Conservation (phyloP, 2,888 invertebrate genomes). For the Polydrusus tereticollis region DNA sequence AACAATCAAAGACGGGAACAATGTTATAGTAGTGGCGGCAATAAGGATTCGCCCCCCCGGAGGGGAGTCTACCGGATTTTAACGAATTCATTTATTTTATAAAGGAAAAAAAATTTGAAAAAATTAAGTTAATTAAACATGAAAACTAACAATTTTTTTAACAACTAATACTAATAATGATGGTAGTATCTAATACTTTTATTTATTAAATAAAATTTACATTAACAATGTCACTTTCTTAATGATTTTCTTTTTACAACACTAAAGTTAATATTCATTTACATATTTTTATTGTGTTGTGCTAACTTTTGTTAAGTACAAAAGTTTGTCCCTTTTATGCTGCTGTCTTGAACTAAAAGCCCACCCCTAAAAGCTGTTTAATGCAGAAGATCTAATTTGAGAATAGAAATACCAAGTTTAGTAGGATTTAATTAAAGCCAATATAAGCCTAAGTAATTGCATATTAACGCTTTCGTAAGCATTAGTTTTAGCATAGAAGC, state of each 20-base stretch:
- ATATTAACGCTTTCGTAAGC: conserved; percentile 28
- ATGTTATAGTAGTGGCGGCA: too few species aligned
- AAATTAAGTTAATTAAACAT: too few species aligned
- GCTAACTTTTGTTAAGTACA: neutral
- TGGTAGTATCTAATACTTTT: too few species aligned
- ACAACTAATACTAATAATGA: too few species aligned
- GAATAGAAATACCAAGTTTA: conserved; percentile 9
- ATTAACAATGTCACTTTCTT: too few species aligned
- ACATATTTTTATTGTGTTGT: neutral
- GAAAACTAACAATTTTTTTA: too few species aligned
- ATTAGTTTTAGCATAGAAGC: neutral
- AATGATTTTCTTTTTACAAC: neutral
- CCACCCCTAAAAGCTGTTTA: conserved; percentile 1
- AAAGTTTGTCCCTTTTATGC: neutral
- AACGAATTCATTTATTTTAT: too few species aligned
- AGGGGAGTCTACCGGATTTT: too few species aligned
- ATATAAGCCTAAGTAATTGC: conserved; percentile 30
- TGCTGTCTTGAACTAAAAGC: neutral
- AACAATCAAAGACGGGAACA: too few species aligned
- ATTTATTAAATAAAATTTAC: too few species aligned
- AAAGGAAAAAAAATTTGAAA: too few species aligned
- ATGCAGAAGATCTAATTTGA: conserved; percentile 20
- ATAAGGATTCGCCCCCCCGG: too few species aligned
- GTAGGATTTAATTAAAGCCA: conserved; percentile 35
- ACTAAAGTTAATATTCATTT: neutral